Conservation (phyloP, 2,113 vertebrate species). For the Pelmatolapia mariae region DNA sequence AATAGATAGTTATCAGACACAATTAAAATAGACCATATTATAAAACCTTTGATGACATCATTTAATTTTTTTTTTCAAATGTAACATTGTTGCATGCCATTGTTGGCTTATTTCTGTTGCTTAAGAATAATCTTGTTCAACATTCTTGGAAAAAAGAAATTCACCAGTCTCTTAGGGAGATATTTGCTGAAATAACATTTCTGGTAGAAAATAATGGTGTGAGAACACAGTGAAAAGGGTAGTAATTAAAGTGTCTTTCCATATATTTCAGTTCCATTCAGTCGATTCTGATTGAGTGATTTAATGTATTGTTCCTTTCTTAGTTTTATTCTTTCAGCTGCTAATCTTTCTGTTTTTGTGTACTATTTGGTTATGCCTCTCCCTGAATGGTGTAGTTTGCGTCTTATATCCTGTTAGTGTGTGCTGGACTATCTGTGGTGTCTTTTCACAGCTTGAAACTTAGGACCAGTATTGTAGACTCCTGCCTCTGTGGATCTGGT, state of each 20-base stretch:
- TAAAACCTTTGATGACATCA: constrained; percentile 38
- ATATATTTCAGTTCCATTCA: background rate
- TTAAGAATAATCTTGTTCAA: background rate
- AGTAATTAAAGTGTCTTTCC: background rate
- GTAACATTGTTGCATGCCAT: background rate
- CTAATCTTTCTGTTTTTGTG: background rate
- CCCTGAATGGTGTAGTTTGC: background rate
- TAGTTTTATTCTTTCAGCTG: background rate
- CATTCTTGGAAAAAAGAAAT: background rate
- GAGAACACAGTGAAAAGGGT: background rate
- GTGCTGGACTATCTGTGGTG: background rate
- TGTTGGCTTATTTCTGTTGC: background rate
- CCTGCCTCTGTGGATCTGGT: background rate
- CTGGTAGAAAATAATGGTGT: background rate
- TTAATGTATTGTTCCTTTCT: background rate
- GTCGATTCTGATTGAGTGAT: background rate
- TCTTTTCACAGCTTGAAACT: background rate
- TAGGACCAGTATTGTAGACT: background rate
- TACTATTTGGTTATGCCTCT: background rate
- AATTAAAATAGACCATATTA: constrained; percentile 16
- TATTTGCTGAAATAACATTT: background rate
- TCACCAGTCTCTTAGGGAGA: background rate
- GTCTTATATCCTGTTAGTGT: background rate
- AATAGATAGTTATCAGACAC: constrained; percentile 22
- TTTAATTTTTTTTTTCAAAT: constrained; percentile 23